These are phyloP conservation scores for Anhinga anhinga DNA, from an alignment of 2,113 vertebrate species.

Conservation along the genomic window DNA sequence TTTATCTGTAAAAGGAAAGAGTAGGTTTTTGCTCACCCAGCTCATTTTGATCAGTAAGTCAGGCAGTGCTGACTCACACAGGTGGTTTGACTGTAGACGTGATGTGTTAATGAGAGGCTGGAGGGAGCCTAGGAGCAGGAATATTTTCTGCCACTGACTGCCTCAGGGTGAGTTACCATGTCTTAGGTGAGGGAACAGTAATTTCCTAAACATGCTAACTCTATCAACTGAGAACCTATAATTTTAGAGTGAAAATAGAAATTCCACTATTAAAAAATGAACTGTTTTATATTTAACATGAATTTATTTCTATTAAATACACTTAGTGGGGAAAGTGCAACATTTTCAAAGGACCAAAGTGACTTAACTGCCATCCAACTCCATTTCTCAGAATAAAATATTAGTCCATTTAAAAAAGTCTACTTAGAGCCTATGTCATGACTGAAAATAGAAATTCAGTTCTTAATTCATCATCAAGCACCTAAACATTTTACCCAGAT, in stretches of 20 bases:
- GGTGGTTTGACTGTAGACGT: not conserved
- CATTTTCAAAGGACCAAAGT: not conserved
- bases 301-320: not conserved
- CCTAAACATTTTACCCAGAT: not conserved
- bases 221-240: not conserved
- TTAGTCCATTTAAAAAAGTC: not conserved
- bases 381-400: not conserved
- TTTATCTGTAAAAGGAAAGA: not conserved
- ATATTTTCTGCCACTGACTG: not conserved
- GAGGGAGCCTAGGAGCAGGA: not conserved
- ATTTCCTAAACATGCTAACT: not conserved
- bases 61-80: not conserved
- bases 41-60: not conserved
- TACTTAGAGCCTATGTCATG: not conserved
- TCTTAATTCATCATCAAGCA: not conserved
- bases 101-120: not conserved
- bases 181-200: not conserved
- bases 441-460: not conserved
- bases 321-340: not conserved
- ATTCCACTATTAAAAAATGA: not conserved
- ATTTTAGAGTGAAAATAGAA: not conserved
- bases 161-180: not conserved
- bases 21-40: not conserved
- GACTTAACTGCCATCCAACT: not conserved
- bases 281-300: not conserved